A percentile compares a stretch with the other conserved stretches of the same genome.
These are phyloP conservation scores for Sisor rabdophorus DNA, from an alignment of 2,113 vertebrate genomes.

Conservation along the genomic window DNA sequence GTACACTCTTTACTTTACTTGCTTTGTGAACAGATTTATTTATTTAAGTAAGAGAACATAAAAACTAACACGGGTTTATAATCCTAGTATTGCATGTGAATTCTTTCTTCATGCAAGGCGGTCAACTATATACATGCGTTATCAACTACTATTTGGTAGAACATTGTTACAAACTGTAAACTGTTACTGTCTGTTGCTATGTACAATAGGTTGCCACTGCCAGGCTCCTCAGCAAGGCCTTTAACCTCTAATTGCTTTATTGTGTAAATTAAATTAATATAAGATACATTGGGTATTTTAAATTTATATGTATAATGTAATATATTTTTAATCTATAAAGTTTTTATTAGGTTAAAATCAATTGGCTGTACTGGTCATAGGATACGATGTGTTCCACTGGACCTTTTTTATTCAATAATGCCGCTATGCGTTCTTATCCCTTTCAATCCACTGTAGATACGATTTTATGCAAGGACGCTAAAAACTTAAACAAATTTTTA, in stretches of 20 bases:
- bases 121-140: neutral
- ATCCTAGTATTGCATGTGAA: neutral
- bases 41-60: neutral
- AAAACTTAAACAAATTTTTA: no score
- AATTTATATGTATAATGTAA: no score
- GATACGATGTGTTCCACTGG: neutral
- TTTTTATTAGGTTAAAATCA: neutral
- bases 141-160: neutral
- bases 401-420: neutral
- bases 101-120: neutral
- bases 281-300: no score
- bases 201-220: neutral
- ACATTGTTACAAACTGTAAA: neutral
- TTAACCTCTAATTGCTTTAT: no score
- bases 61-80: neutral
- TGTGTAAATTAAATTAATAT: no score
- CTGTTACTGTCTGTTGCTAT: neutral
- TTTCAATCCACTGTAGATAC: no score
- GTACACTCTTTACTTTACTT: neutral
- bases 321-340: no score
- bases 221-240: no score
- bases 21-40: conserved; percentile 2
- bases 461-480: no score
- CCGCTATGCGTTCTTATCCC: no score
- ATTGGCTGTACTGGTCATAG: neutral